A percentile compares a stretch with the other conserved stretches of the same genome.
Evolutionary conservation across 2,113 vertebrate species (phyloP).

Genomic region (Danio rerio): DNA sequence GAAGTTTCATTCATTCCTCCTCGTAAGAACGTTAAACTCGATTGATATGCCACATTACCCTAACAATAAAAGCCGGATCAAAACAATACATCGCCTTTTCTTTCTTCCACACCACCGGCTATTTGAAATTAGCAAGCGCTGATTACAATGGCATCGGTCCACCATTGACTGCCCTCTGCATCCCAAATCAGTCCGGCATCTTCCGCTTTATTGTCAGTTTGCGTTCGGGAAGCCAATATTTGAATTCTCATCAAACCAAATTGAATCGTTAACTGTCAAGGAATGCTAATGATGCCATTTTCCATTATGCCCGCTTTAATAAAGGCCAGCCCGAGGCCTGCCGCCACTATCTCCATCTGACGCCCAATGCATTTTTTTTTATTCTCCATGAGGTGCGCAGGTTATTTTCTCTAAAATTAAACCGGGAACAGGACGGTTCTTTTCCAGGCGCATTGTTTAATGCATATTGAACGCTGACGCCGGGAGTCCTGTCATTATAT

Average conservation of each 20-base stretch:
- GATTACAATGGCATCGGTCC: constrained; percentile 64
- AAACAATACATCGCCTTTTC: constrained; percentile 45
- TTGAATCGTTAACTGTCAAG: constrained; percentile 76
- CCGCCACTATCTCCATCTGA: constrained; percentile 32
- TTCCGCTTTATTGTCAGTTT: constrained; percentile 60
- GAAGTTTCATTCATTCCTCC: neutral
- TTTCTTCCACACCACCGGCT: constrained; percentile 43
- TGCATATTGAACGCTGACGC: constrained; percentile 67
- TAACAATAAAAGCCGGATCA: constrained; percentile 28
- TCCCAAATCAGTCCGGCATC: constrained; percentile 52
- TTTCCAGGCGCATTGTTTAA: constrained; percentile 76
- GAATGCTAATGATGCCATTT: constrained; percentile 74
- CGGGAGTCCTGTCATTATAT: constrained; percentile 67
- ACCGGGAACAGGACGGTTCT: constrained; percentile 71
- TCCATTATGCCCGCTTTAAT: constrained; percentile 65
- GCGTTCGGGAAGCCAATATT: constrained; percentile 67
- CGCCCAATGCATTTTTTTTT: constrained; percentile 54
- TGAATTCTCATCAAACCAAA: constrained; percentile 64
- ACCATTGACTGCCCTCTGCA: constrained; percentile 50
- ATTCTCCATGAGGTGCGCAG: constrained; percentile 59
- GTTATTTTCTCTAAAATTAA: constrained; percentile 80
- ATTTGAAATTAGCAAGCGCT: constrained; percentile 61
- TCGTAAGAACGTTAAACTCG: neutral
- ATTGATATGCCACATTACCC: constrained; percentile 43
- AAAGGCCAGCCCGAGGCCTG: constrained; percentile 55